Conservation (phyloP, 2,888 invertebrate genomes). For the Slavum lentiscoides region DNA sequence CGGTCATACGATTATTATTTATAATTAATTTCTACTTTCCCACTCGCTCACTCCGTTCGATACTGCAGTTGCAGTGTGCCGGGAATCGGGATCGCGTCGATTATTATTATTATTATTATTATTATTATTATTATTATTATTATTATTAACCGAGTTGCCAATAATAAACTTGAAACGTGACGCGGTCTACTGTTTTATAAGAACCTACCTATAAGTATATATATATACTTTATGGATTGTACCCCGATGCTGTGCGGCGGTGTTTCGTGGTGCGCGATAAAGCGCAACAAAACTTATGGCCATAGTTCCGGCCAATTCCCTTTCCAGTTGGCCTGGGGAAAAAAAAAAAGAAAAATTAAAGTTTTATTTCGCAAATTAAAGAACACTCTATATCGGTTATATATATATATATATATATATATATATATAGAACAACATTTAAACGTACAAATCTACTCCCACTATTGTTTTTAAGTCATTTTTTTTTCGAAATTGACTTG, state of each 20-base stretch:
- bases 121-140: background rate
- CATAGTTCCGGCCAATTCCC: constrained; percentile 37
- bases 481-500: too few species aligned
- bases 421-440: too few species aligned
- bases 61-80: too few species aligned
- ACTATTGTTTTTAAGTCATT: too few species aligned
- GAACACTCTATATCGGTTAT: background rate
- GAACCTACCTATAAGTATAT: background rate
- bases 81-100: background rate
- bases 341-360: background rate
- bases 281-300: constrained; percentile 43
- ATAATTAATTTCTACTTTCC: constrained; percentile 15
- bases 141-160: constrained; percentile 17
- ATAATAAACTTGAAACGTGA: constrained; percentile 30
- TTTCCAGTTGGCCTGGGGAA: background rate
- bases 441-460: too few species aligned
- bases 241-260: constrained; percentile 16
- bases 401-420: background rate
- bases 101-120: background rate
- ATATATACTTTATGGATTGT: constrained; percentile 5
- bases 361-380: constrained; percentile 30
- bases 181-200: background rate
- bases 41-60: background rate
- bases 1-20: background rate
- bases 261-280: constrained; percentile 30